Conservation (phyloP, 2,888 invertebrate genomes). For the Nomada hirtipes region DNA sequence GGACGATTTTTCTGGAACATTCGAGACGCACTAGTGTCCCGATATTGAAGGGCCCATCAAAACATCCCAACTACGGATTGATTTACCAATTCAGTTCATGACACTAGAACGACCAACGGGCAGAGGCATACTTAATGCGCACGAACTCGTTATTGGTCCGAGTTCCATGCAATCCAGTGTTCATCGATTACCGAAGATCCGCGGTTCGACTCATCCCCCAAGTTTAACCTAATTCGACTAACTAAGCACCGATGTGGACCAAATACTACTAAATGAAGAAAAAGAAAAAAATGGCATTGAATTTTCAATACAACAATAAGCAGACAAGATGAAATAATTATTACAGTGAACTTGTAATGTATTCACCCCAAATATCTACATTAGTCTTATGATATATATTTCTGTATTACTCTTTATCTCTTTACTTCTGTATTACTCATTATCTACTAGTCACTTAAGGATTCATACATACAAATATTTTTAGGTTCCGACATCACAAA, state of each 20-base stretch:
- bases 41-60: neutral
- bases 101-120: conserved; percentile 3
- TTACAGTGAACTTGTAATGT: no score
- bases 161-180: conserved; percentile 26
- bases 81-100: conserved; percentile 19
- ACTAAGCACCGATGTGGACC: neutral
- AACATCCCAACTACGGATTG: neutral
- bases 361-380: no score
- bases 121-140: conserved; percentile 16
- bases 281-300: neutral
- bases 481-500: no score
- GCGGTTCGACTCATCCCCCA: neutral
- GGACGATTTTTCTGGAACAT: neutral
- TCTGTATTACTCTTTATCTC: no score
- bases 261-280: neutral
- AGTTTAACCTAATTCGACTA: conserved; percentile 58
- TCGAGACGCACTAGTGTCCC: neutral
- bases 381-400: no score
- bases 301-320: neutral
- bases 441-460: no score
- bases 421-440: no score
- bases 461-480: no score
- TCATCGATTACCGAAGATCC: conserved; percentile 43
- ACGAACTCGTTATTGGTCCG: conserved; percentile 41
- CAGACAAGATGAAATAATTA: no score